A percentile compares a stretch with the other conserved stretches of the same genome.
These are phyloP conservation scores for Mimachlamys varia DNA, from an alignment of 2,888 invertebrate genomes.

Conservation along the genomic window DNA sequence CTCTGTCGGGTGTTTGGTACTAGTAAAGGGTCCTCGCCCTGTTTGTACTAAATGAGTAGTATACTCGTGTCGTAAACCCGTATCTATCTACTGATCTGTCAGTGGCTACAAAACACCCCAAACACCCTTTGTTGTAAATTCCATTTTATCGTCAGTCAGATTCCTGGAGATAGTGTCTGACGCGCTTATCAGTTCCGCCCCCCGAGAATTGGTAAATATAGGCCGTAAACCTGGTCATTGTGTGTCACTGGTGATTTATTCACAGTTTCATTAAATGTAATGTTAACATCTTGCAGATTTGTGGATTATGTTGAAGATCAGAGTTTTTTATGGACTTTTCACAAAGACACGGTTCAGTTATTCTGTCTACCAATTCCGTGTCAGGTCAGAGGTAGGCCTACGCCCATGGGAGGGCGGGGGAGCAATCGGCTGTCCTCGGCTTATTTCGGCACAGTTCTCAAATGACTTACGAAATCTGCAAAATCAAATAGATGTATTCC, in stretches of 20 bases:
- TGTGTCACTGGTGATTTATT: not conserved
- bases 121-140: not conserved
- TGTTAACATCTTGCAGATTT: not conserved
- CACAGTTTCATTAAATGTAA: conserved; percentile 9
- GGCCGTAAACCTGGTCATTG: not conserved
- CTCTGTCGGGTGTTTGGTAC: not conserved
- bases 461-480: too few species aligned
- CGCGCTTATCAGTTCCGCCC: not conserved
- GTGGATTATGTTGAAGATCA: not conserved
- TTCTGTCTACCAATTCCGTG: not conserved
- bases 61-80: not conserved
- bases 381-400: not conserved
- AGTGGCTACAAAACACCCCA: not conserved
- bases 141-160: not conserved
- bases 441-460: too few species aligned
- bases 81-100: not conserved
- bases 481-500: too few species aligned
- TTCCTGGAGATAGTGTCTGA: not conserved
- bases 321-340: not conserved
- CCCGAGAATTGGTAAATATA: not conserved
- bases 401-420: too few species aligned
- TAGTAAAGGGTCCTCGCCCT: not conserved
- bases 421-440: too few species aligned
- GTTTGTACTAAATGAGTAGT: not conserved
- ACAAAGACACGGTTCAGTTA: not conserved